Evolutionary conservation across 2,888 invertebrate genomes (phyloP), one percentile per base, ranked within the genome.

Genomic region (Agrotis exclamationis): DNA sequence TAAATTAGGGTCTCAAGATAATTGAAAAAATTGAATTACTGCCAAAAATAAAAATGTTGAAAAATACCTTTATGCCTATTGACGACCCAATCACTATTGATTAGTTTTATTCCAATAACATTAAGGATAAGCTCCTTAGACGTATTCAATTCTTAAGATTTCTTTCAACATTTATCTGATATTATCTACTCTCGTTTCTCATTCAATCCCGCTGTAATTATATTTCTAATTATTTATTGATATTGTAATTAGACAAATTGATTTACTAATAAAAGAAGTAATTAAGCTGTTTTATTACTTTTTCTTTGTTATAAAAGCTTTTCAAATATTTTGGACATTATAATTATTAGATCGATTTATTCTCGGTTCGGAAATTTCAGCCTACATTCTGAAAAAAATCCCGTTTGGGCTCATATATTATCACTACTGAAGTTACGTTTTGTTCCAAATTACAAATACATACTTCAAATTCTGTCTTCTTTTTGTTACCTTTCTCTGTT

Each of bases 51-150:
- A 56, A 69, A 56, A 70, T 44, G 48, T 24, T 14, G 1, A 22
- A 70, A 44, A 58, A 48, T 22, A 51, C 18, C 4, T 63, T n/a
- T 33, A 63, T 72, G 47, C 13, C 4, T n/a, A 22, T 53, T 39
- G 45, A 22, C 13, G n/a, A 56, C 58, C 7, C 62, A 70, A 70
- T 70, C 60, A 20, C 39, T 39, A 50, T 59, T 59, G 16, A 20
- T 24, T 77, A 24, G n/a, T 48, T 53, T 44, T 51, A 63, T 67
- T 72, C 50, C 54, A 44, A 33, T 44, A 22, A 33, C 39, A 44
- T 56, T 67, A 78, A 59, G 59, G 9, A 39, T 39, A 0, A 16
- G 67, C 63, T 78, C 60, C 56, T 39, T 20, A 20, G n/a, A 63
- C 28, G 33, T 66, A 76, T 48, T 54, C 57, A 51, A 48, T 47